phyloP scores from a whole-genome alignment of 2,888 invertebrate species.

The Nebria salina region DNA sequence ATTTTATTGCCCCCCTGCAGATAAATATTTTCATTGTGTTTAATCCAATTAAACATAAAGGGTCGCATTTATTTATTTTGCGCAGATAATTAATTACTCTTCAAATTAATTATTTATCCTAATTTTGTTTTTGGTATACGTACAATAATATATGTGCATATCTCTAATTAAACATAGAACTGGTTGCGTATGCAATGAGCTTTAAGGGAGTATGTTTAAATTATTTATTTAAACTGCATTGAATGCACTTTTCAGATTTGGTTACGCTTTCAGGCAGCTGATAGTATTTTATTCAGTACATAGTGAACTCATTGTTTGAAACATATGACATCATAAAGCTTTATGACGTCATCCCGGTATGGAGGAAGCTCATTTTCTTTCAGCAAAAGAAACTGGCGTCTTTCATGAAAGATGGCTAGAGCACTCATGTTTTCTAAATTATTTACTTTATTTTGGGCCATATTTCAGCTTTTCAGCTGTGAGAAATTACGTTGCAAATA shows the following conservation, averaged over 20 bases:
- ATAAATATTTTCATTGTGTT: too few relatives aligned
- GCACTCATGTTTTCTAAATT: neutral
- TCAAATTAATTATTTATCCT: too few relatives aligned
- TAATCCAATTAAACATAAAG: too few relatives aligned
- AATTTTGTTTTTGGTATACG: too few relatives aligned
- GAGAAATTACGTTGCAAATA: neutral
- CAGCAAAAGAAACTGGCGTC: conserved; percentile 26
- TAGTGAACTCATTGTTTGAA: conserved; percentile 30
- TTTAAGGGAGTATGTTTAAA: too few relatives aligned
- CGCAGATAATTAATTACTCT: too few relatives aligned
- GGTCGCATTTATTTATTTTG: too few relatives aligned
- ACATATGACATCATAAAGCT: conserved; percentile 44
- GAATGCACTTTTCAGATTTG: neutral
- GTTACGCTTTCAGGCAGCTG: neutral
- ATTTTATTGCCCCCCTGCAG: too few relatives aligned
- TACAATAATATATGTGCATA: neutral
- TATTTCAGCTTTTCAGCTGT: neutral
- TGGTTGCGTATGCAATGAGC: neutral
- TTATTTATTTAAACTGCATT: neutral
- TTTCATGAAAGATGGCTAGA: neutral
- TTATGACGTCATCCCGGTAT: conserved; percentile 33
- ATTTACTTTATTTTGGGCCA: neutral
- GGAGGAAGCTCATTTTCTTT: conserved; percentile 42
- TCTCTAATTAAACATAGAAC: neutral
- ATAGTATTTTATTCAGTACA: neutral